A percentile compares a stretch with the other conserved stretches of the same genome.
Evolutionary conservation across 2,113 vertebrate species (phyloP).

Genomic region (Otis tarda): DNA sequence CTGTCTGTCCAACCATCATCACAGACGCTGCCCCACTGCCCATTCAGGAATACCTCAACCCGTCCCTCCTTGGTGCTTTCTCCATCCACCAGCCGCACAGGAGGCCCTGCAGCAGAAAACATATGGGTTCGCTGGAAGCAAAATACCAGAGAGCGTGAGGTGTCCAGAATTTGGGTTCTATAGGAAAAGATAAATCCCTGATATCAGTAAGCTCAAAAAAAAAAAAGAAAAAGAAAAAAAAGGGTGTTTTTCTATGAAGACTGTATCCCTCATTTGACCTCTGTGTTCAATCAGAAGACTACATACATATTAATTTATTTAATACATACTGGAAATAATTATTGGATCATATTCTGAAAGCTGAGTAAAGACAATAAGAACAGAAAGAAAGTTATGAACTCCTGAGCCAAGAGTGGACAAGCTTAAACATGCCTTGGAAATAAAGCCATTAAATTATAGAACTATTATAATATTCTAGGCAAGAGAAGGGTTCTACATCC

Average conservation of each 20-base stretch:
- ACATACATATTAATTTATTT: background rate
- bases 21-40: conserved; percentile 90
- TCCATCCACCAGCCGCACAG: conserved; percentile 84
- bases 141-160: background rate
- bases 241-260: background rate
- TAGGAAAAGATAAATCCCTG: background rate
- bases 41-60: conserved; percentile 84
- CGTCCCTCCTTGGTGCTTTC: conserved; percentile 86
- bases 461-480: background rate
- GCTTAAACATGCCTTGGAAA: conserved; percentile 17
- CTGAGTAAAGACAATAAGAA: background rate
- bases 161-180: background rate
- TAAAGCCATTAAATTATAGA: background rate
- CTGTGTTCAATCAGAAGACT: background rate
- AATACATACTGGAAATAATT: conserved; percentile 1
- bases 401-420: background rate
- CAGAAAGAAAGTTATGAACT: conserved; percentile 13
- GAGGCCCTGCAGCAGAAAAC: conserved; percentile 32
- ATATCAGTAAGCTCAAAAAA: background rate
- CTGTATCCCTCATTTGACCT: background rate
- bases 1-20: conserved; percentile 84
- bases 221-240: background rate
- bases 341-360: conserved; percentile 8
- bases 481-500: background rate
- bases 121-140: background rate